A percentile compares a stretch with the other conserved stretches of the same genome.
Conservation (phyloP, 2,888 invertebrate species). For the Diaphora mendica region DNA sequence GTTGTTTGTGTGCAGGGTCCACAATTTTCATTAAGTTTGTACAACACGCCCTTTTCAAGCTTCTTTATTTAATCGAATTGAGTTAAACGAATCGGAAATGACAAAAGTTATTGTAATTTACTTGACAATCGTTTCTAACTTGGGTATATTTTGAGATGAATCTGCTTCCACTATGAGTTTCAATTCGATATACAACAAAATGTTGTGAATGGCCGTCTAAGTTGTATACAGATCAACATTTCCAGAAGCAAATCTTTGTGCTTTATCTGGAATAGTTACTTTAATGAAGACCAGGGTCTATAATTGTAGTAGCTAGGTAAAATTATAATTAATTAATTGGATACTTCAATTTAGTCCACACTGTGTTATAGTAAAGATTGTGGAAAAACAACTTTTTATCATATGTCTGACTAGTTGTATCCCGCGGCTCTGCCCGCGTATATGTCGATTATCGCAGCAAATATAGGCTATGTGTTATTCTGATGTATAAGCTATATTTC, state of each 20-base stretch:
- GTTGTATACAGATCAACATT: not conserved
- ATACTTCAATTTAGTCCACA: not conserved
- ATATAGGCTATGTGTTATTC: too few relatives aligned
- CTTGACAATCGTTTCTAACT: conserved; percentile 52
- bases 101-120: conserved; percentile 12
- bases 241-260: not conserved
- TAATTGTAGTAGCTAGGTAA: too few relatives aligned
- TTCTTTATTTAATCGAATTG: conserved; percentile 1
- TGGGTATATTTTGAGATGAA: not conserved
- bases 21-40: not conserved
- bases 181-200: not conserved
- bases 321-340: not conserved
- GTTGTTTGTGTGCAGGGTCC: not conserved
- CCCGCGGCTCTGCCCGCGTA: too few relatives aligned
- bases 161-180: not conserved
- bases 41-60: not conserved
- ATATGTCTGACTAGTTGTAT: too few relatives aligned
- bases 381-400: too few relatives aligned
- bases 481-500: too few relatives aligned
- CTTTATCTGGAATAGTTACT: not conserved
- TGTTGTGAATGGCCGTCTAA: not conserved
- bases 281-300: not conserved
- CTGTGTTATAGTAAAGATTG: too few relatives aligned
- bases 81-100: conserved; percentile 7
- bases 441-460: too few relatives aligned